Evolutionary conservation across 2,888 invertebrate genomes (phyloP).

Genomic region (Stenolophus ochropezus): DNA sequence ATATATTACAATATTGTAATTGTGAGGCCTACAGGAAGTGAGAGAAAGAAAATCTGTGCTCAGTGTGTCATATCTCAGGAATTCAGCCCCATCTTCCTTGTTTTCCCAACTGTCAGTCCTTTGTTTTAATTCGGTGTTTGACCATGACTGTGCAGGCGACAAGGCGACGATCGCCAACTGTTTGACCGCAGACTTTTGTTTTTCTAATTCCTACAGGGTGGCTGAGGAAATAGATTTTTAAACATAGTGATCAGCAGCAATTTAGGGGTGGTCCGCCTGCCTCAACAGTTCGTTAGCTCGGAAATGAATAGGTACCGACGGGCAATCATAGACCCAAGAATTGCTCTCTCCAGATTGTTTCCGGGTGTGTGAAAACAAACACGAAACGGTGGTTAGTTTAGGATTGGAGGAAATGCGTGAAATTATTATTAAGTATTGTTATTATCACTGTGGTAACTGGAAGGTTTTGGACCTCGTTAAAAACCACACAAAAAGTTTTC

Average conservation of each 20-base stretch:
- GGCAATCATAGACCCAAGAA: background rate
- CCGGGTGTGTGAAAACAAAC: conserved; percentile 55
- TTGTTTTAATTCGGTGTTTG: conserved; percentile 50
- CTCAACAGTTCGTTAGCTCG: conserved; percentile 55
- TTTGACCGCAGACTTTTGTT: conserved; percentile 53
- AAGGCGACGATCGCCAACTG: conserved; percentile 55
- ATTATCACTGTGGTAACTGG: background rate
- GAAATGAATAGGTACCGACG: conserved; percentile 43
- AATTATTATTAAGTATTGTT: background rate
- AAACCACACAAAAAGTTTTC: background rate
- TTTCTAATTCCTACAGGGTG: conserved; percentile 54
- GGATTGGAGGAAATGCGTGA: conserved; percentile 18
- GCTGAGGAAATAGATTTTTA: conserved; percentile 56
- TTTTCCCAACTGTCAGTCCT: conserved; percentile 48
- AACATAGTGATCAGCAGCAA: conserved; percentile 58
- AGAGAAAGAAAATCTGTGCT: background rate
- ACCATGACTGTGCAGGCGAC: conserved; percentile 55
- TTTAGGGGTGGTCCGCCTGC: conserved; percentile 50
- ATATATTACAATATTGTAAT: no score
- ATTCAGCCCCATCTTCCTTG: background rate
- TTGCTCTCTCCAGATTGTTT: conserved; percentile 23
- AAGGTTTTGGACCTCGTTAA: background rate
- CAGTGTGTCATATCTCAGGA: background rate
- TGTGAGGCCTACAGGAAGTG: background rate
- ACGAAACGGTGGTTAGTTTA: background rate